Base-by-base conservation (phyloP, 2,888 invertebrate species). In the Dermolepida albohirtum region DNA sequence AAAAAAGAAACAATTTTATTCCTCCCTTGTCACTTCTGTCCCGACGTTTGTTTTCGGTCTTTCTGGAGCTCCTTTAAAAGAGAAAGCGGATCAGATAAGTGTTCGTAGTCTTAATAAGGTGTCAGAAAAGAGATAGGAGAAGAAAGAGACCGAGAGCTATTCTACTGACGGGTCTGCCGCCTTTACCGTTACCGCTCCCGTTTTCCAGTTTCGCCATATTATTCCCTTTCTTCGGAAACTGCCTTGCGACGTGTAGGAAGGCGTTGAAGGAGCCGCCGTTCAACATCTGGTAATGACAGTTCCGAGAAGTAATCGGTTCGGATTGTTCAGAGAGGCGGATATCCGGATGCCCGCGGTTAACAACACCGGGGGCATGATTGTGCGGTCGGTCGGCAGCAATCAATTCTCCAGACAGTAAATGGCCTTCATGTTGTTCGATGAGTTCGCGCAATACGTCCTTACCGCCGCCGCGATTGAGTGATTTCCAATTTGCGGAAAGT, bases 241-340 rank as follows among this genome's bases (percentile, higher is more conserved):
- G 34, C 34, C 34, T 34, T 34, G 69, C 70, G 62, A 66, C 51
- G 50, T 64, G 69, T 68, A 71, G 66, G 59, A 69, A 50, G 66
- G 49, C 17, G 49, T 17, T 17, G 49, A 49, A 49, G 49, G 40
- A 17, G 54, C 54, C 40, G 40, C 40, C 54, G 39, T 40, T 71
- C 73, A 76, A 76, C 79, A 78, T 79, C 79, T 80, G 80, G 78
- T 75, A 78, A 78, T 79, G 80, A 80, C 80, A 80, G 79, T 77
- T 78, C 74, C 74, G 76, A 73, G 73, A 73, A 79, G 79, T 79
- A 79, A 80, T 80, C 79, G 77, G 76, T 76, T 74, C 74, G 74
- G 76, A 77, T 78, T 79, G 79, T 78, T 77, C 40, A 27, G 74
- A 74, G 74, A 75, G 74, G 76, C 77, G 78, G 77, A 78, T 78